Percentiles rank a stretch among this genome's conserved stretches.
phyloP scores from a whole-genome alignment of 2,797 vertebrate genomes.

The Argyrosomus regius region DNA sequence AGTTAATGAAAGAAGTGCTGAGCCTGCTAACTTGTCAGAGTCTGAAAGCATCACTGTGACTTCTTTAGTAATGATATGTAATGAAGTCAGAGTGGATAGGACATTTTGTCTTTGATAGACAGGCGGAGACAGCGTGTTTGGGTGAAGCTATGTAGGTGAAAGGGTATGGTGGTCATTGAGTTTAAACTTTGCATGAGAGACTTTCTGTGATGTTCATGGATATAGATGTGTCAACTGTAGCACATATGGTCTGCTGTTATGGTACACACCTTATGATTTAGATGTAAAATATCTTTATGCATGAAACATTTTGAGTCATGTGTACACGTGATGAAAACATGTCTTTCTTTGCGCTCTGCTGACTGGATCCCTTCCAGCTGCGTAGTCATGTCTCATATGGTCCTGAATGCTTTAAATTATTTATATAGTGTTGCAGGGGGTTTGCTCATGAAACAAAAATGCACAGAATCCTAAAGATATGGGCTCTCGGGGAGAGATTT shows the following conservation, averaged over 20 bases:
- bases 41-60: slow-evolving; percentile 1
- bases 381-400: slow-evolving; percentile 29
- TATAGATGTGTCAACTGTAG: neutral
- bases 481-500: slow-evolving; percentile 42
- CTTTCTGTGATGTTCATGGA: slow-evolving; percentile 7
- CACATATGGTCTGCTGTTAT: slow-evolving; percentile 34
- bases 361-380: slow-evolving; percentile 38
- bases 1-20: neutral
- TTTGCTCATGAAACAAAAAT: slow-evolving; percentile 45
- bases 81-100: slow-evolving; percentile 5
- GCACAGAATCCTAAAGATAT: slow-evolving; percentile 35
- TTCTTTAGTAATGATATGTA: neutral
- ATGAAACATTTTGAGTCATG: slow-evolving; percentile 30
- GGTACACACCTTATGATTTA: slow-evolving; percentile 38
- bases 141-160: slow-evolving; percentile 29
- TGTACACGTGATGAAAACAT: slow-evolving; percentile 12
- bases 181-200: slow-evolving; percentile 39
- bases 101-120: neutral
- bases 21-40: neutral
- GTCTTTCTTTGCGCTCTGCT: slow-evolving; percentile 15
- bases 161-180: slow-evolving; percentile 30
- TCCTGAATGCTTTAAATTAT: slow-evolving; percentile 35
- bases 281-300: slow-evolving; percentile 26
- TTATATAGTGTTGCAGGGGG: slow-evolving; percentile 17
- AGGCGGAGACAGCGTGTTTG: neutral